These are phyloP conservation scores for Oreochromis mossambicus DNA, from an alignment of 2,797 vertebrate species.

Conservation along the genomic window DNA sequence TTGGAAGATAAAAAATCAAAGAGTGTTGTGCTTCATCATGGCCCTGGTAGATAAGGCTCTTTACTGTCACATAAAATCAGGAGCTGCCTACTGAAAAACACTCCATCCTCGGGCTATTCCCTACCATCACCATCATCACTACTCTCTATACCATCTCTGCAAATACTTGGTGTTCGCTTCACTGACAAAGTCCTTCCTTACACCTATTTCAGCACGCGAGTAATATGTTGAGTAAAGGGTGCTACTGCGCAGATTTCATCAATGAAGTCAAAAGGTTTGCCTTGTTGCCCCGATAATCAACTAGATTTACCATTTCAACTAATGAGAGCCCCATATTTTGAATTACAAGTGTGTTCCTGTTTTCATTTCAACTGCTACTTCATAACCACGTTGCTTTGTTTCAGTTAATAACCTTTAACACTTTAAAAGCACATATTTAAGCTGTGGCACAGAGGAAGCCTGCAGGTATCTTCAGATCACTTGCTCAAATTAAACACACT, in stretches of 20 bases:
- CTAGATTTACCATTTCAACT: neutral
- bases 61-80: slow-evolving; percentile 72
- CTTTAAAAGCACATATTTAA: slow-evolving; percentile 39
- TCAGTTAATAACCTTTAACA: slow-evolving; percentile 52
- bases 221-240: neutral
- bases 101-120: slow-evolving; percentile 51
- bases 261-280: neutral
- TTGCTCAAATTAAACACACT: slow-evolving; percentile 55
- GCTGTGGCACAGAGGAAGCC: slow-evolving; percentile 39
- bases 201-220: neutral
- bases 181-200: slow-evolving; percentile 31
- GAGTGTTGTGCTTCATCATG: slow-evolving; percentile 63
- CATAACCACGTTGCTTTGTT: neutral
- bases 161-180: slow-evolving; percentile 31
- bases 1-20: slow-evolving; percentile 69
- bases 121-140: slow-evolving; percentile 49
- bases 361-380: neutral
- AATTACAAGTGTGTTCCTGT: neutral
- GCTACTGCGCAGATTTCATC: neutral
- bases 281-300: neutral
- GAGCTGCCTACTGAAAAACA: slow-evolving; percentile 56
- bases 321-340: neutral
- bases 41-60: slow-evolving; percentile 67
- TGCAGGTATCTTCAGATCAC: slow-evolving; percentile 48
- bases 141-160: slow-evolving; percentile 36